Base-by-base conservation (phyloP, 2,888 invertebrate species). In the Mayetiola destructor region DNA sequence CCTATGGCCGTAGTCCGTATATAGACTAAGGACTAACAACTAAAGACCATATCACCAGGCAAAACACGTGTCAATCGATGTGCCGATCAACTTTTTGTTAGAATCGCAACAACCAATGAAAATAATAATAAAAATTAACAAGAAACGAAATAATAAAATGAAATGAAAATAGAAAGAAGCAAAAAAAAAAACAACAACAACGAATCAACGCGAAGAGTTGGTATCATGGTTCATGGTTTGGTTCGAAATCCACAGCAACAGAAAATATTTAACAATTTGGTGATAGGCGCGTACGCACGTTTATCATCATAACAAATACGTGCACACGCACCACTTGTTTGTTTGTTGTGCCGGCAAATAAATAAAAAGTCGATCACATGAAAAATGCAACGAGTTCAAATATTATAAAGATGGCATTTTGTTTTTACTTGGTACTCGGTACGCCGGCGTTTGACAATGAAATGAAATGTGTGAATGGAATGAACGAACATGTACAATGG, bases 311-410 rank as follows among this genome's bases (percentile, higher is more conserved):
- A n/a, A n/a, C n/a, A n/a, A n/a, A n/a, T n/a, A n/a, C n/a, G 48
- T n/a, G 48, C 48, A 48, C 8, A 48, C 48, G 27, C 48, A 48
- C 48, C 20, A 27, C 27, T 48, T 48, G 48, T 48, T 48, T 48
- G 48, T 48, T 27, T 48, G n/a, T n/a, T n/a, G n/a, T n/a, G 27
- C 48, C 48, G 48, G 48, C 48, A 48, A 48, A 48, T n/a, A 48
- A 23, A 48, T 5, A 48, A 3, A n/a, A n/a, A n/a, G n/a, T n/a
- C n/a, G n/a, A n/a, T n/a, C n/a, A n/a, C n/a, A n/a, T n/a, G n/a
- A n/a, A n/a, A n/a, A n/a, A n/a, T n/a, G n/a, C n/a, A n/a, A n/a
- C n/a, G n/a, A n/a, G n/a, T n/a, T n/a, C n/a, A n/a, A n/a, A n/a
- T n/a, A n/a, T n/a, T n/a, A n/a, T n/a, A n/a, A n/a, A n/a, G n/a